Base-by-base conservation (phyloP, 2,888 invertebrate genomes). In the Lasioglossum morio region DNA sequence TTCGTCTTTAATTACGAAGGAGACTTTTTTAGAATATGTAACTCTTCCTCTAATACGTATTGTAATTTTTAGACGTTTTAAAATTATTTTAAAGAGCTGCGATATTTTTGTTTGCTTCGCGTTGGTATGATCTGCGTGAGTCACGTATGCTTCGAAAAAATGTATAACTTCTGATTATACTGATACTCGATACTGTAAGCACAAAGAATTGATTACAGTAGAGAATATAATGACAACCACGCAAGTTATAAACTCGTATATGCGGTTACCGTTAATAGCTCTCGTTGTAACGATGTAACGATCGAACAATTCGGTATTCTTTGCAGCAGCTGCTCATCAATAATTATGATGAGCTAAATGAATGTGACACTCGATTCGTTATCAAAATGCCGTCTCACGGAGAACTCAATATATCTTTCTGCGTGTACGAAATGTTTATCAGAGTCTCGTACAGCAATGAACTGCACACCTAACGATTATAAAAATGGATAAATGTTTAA, bases 301-400 rank as follows among this genome's bases (percentile, higher is more conserved):
- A 69, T 48, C 66, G 66, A 69, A 75, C 43, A 34, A 27, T 48
- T 43, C 37, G 23, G 16, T 66, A 30, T 66, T 19, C 63, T 69
- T 73, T 43, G 34, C 34, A 57, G 40, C 66, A 72, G 57, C 27
- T n/a, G 16, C 23, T 23, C 40, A 66, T 73, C 43, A 43, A n/a
- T 73, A 79, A 82, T 82, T 82, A 79, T 73, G 43, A 79, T 27
- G 12, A 72, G 40, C 43, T 57, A 30, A 37, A 78, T 72, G 72
- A 63, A 72, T 66, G 37, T 37, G 46, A 16, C 40, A 60, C 69
- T 46, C 30, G 73, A 48, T 79, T 43, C 34, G 43, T 53, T 30
- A 43, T 2, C 37, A 27, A 63, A 72, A 53, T 46, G 60, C 57
- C 3, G 43, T 73, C 37, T 72, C 69, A 8, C 53, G 23, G 53